Evolutionary conservation across 2,113 vertebrate species (phyloP).

Genomic region (Hypomesus transpacificus): DNA sequence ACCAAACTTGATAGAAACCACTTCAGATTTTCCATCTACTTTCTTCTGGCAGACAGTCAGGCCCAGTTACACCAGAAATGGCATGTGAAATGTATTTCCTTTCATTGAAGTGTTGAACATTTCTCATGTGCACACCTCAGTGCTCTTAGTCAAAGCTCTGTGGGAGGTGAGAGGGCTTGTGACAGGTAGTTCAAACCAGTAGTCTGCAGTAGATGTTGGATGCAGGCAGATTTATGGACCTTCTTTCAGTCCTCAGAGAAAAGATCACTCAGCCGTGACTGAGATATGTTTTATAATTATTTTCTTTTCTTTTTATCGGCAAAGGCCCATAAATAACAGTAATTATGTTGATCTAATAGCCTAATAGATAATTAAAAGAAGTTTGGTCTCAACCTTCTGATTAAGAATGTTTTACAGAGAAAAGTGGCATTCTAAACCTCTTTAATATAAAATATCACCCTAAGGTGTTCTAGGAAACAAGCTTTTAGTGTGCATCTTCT

Average conservation of each 20-base stretch:
- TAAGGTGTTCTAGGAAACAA: slow-evolving; percentile 5
- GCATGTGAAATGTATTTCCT: background rate
- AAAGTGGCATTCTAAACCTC: background rate
- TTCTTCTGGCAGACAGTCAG: slow-evolving; percentile 4
- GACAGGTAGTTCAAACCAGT: background rate
- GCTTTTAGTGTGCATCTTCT: slow-evolving; percentile 26
- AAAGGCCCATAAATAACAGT: too few relatives aligned
- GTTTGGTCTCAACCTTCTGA: too few relatives aligned
- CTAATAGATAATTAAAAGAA: too few relatives aligned
- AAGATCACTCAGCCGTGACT: too few relatives aligned
- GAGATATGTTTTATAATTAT: too few relatives aligned
- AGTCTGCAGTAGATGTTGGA: background rate
- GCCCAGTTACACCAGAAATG: background rate
- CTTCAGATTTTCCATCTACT: background rate
- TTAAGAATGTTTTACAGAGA: too few relatives aligned
- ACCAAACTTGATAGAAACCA: background rate
- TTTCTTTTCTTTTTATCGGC: too few relatives aligned
- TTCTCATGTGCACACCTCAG: background rate
- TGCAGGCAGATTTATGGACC: too few relatives aligned
- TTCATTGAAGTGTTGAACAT: background rate
- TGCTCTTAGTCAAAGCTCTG: background rate
- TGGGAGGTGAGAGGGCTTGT: background rate
- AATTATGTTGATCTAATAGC: too few relatives aligned
- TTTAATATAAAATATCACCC: slow-evolving; percentile 14
- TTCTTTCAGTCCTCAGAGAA: too few relatives aligned